These are phyloP conservation scores for Anoplophora glabripennis DNA, from an alignment of 1,140 invertebrate genomes.

Conservation along the genomic window DNA sequence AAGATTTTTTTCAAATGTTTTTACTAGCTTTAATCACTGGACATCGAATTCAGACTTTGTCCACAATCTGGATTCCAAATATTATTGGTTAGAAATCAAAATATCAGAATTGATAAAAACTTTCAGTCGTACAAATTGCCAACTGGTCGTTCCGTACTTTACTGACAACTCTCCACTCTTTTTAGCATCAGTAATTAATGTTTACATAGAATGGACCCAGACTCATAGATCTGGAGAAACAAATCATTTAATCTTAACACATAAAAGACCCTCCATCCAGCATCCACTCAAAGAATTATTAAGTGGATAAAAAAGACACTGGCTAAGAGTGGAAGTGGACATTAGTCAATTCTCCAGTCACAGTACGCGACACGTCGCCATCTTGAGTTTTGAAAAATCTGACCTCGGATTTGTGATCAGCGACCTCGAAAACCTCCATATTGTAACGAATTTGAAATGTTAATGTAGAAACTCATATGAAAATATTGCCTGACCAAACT, in stretches of 20 bases:
- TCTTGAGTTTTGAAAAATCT: too few relatives aligned
- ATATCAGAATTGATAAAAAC: background rate
- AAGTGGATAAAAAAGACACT: background rate
- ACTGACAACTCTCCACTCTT: background rate
- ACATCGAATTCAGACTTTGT: background rate
- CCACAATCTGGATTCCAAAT: background rate
- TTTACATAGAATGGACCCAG: background rate
- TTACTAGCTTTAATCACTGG: too few relatives aligned
- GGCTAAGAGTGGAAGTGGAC: background rate
- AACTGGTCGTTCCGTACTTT: background rate
- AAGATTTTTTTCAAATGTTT: background rate
- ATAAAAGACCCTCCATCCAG: background rate
- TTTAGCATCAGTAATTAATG: background rate
- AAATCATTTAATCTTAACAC: background rate
- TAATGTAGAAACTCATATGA: too few relatives aligned
- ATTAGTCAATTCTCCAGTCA: background rate
- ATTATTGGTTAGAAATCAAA: background rate
- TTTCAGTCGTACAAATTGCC: background rate
- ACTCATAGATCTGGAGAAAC: background rate
- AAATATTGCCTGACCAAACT: too few relatives aligned
- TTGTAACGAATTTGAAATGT: too few relatives aligned
- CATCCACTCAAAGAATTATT: background rate
- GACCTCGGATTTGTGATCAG: too few relatives aligned
- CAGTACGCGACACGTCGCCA: background rate
- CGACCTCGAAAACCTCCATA: too few relatives aligned